Evolutionary conservation across 2,888 invertebrate species (phyloP).

Genomic region (Gandaritis pyraliata): DNA sequence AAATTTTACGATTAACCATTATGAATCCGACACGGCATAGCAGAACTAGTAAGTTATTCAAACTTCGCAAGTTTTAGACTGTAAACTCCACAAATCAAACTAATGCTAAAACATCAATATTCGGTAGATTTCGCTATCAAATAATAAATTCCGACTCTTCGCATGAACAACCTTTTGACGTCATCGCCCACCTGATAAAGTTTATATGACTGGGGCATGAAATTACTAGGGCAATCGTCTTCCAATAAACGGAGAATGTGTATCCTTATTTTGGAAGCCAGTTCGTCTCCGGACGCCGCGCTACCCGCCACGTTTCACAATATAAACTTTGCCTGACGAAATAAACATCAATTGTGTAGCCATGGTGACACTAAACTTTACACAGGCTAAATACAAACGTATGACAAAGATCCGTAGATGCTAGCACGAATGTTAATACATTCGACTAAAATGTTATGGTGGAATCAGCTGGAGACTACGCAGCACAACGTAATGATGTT

Average conservation of each 20-base stretch:
- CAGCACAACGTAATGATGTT: conserved; percentile 72
- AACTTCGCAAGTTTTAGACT: conserved; percentile 41
- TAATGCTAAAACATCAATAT: conserved; percentile 48
- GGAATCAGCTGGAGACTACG: conserved; percentile 75
- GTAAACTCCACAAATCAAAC: conserved; percentile 42
- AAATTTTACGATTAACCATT: conserved; percentile 19
- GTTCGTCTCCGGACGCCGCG: conserved; percentile 70
- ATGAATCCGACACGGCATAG: conserved; percentile 20
- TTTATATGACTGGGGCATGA: conserved; percentile 65
- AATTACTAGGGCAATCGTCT: conserved; percentile 65
- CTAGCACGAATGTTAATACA: conserved; percentile 52
- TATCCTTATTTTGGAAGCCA: conserved; percentile 67
- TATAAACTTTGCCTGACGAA: conserved; percentile 41
- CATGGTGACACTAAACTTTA: conserved; percentile 68
- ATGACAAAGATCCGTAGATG: conserved; percentile 54
- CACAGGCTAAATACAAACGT: conserved; percentile 50
- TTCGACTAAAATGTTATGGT: conserved; percentile 77
- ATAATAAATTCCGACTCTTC: conserved; percentile 51
- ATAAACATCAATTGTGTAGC: conserved; percentile 55
- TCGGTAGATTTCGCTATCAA: conserved; percentile 48
- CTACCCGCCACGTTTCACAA: conserved; percentile 57
- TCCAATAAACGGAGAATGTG: conserved; percentile 66
- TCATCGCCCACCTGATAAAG: conserved; percentile 73
- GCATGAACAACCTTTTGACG: conserved; percentile 64
- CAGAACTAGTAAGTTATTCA: conserved; percentile 24